These are phyloP conservation scores for Epiblema foenella DNA, from an alignment of 2,888 invertebrate species.

Conservation along the genomic window DNA sequence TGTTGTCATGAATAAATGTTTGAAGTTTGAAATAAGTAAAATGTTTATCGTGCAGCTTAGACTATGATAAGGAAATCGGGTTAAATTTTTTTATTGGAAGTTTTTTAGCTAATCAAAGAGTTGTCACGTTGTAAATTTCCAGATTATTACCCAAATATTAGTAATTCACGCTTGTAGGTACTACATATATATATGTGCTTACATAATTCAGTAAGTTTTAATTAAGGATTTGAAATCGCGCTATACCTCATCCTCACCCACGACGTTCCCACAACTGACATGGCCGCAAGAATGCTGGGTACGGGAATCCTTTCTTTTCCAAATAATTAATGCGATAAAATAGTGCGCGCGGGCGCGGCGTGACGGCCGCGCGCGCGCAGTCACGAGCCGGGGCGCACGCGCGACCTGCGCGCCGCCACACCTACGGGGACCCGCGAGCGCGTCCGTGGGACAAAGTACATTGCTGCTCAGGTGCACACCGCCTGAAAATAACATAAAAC, in stretches of 20 bases:
- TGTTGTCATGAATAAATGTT: too few species aligned
- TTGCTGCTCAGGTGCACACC: conserved; percentile 5
- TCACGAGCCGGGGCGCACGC: conserved; percentile 80
- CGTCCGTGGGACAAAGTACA: conserved; percentile 30
- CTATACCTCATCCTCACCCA: conserved; percentile 47
- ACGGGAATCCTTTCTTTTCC: conserved; percentile 81
- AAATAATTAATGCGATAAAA: conserved; percentile 85
- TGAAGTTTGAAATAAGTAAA: too few species aligned
- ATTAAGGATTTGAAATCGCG: conserved; percentile 36
- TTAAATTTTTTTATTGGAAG: too few species aligned
- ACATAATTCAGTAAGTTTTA: conserved; percentile 12
- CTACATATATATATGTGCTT: neutral
- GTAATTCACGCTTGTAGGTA: neutral
- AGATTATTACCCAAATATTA: neutral
- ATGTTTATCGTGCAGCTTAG: too few species aligned
- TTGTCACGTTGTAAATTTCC: too few species aligned
- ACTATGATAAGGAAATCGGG: too few species aligned
- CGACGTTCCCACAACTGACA: conserved; percentile 71
- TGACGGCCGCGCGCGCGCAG: conserved; percentile 81
- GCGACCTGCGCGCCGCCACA: conserved; percentile 64
- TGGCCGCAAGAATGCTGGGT: conserved; percentile 67
- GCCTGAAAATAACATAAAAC: too few species aligned
- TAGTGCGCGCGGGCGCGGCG: conserved; percentile 79
- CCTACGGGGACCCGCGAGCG: conserved; percentile 33
- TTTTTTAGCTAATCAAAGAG: too few species aligned